Conservation (phyloP, 2,888 invertebrate species). For the Acanthococcus lagerstroemiae region DNA sequence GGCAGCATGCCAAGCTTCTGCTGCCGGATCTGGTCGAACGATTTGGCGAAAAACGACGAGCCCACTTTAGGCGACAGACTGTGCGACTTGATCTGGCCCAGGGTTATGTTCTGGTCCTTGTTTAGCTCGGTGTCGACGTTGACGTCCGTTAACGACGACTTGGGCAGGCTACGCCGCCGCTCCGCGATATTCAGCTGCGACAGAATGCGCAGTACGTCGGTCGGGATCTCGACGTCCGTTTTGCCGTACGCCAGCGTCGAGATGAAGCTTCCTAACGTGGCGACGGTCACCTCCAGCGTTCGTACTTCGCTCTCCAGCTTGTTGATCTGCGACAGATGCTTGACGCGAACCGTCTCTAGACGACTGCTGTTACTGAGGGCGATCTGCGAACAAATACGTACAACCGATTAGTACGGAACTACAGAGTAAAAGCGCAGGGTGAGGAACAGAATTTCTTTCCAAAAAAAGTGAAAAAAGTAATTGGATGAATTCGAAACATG, state of each 20-base stretch:
- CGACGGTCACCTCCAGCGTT: constrained; percentile 61
- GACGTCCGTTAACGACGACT: constrained; percentile 11
- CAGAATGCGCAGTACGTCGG: constrained; percentile 62
- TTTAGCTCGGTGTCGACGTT: background rate
- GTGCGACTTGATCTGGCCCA: constrained; percentile 34
- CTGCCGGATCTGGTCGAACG: constrained; percentile 27
- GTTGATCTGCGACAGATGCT: constrained; percentile 53
- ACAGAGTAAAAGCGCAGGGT: background rate
- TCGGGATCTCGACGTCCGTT: constrained; percentile 57
- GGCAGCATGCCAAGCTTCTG: constrained; percentile 8
- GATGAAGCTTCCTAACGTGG: constrained; percentile 62
- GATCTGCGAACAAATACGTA: constrained; percentile 42
- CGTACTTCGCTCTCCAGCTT: constrained; percentile 62
- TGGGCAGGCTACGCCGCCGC: constrained; percentile 22
- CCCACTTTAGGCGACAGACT: constrained; percentile 1
- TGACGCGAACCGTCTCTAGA: constrained; percentile 54
- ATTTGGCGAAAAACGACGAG: constrained; percentile 28
- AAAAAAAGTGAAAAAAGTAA: background rate
- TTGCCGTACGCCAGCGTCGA: constrained; percentile 55
- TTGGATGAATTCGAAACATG: no score
- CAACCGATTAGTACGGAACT: background rate
- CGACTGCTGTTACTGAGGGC: constrained; percentile 50
- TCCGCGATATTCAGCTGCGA: constrained; percentile 51
- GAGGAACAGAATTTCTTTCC: background rate
- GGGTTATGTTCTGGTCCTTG: constrained; percentile 9